These are phyloP conservation scores for Ostrea edulis DNA, from an alignment of 1,140 invertebrate species.

Conservation along the genomic window DNA sequence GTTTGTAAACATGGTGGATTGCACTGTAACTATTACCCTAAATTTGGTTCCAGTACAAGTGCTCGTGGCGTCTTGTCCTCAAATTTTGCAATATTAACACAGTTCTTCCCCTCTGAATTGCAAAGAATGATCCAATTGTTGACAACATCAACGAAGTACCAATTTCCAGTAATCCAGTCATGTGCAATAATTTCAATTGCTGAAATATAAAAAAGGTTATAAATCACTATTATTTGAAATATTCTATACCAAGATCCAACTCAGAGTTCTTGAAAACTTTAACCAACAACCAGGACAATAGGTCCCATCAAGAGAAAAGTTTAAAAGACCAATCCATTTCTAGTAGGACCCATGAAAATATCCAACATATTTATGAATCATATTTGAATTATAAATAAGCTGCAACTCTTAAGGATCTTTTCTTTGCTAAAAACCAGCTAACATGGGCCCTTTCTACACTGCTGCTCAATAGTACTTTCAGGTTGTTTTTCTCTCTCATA, in stretches of 20 bases:
- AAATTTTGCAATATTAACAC: constrained; percentile 83
- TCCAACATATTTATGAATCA: no score
- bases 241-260: background rate
- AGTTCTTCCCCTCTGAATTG: constrained; percentile 83
- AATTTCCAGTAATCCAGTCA: constrained; percentile 97
- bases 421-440: no score
- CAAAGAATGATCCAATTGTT: constrained; percentile 73
- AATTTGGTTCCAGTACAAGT: constrained; percentile 97
- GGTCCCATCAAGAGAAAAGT: no score
- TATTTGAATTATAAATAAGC: no score
- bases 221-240: background rate
- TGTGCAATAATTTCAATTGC: constrained; percentile 86
- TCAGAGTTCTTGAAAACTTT: background rate
- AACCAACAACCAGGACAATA: no score
- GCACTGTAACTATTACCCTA: constrained; percentile 84
- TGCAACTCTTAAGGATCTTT: no score
- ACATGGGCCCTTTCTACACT: no score
- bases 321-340: no score
- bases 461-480: no score
- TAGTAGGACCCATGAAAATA: no score
- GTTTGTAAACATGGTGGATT: background rate
- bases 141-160: constrained; percentile 96
- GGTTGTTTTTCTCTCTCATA: no score
- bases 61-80: constrained; percentile 82
- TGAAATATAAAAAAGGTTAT: constrained; percentile 47